Evolutionary conservation across 2,888 invertebrate genomes (phyloP).

Genomic region (Plemyria rubiginata): DNA sequence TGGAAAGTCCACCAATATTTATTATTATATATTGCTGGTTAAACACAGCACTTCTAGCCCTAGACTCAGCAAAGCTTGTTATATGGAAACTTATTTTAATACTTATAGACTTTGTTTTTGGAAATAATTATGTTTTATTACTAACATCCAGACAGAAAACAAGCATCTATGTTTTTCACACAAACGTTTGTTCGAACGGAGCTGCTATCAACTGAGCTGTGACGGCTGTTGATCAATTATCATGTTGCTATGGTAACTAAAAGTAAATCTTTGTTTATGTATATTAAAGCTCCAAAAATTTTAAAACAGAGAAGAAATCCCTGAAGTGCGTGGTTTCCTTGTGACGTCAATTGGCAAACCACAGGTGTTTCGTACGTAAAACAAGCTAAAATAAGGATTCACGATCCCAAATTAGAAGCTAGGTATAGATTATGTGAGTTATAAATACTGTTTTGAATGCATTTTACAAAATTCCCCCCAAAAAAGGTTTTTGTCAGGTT

Average conservation of each 20-base stretch:
- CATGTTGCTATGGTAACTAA: not conserved
- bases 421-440: not conserved
- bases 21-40: too few relatives aligned
- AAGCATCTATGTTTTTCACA: too few relatives aligned
- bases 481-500: not conserved
- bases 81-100: too few relatives aligned
- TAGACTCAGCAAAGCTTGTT: too few relatives aligned
- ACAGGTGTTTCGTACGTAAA: slow-evolving; percentile 41
- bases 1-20: too few relatives aligned
- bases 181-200: too few relatives aligned
- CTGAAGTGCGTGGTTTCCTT: slow-evolving; percentile 31
- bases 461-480: not conserved
- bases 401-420: slow-evolving; percentile 20
- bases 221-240: not conserved
- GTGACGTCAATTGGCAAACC: slow-evolving; percentile 45
- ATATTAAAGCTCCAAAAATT: slow-evolving; percentile 20
- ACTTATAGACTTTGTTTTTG: too few relatives aligned
- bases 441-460: too few relatives aligned
- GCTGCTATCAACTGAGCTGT: too few relatives aligned
- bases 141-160: too few relatives aligned
- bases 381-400: slow-evolving; percentile 39
- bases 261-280: not conserved
- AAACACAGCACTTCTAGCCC: too few relatives aligned
- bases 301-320: slow-evolving; percentile 36
- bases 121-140: too few relatives aligned